A percentile compares a stretch with the other conserved stretches of the same genome.
phyloP scores from a whole-genome alignment of 2,113 vertebrate genomes.

The Oenanthe melanoleuca region DNA sequence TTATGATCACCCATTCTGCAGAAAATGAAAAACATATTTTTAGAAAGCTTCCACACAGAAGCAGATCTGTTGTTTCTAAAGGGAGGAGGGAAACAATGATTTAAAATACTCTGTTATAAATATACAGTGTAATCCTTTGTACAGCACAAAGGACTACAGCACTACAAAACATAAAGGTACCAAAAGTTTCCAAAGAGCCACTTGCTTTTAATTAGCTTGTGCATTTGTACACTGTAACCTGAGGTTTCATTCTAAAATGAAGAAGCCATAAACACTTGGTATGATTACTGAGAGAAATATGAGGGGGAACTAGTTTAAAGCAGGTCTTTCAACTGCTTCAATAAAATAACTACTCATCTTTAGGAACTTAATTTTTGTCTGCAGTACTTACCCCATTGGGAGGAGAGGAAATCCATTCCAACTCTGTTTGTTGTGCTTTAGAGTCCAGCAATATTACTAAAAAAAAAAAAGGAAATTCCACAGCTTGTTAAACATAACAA shows the following conservation, averaged over 20 bases:
- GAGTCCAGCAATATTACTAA: slow-evolving; percentile 97
- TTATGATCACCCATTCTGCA: slow-evolving; percentile 38
- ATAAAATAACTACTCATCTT: not conserved
- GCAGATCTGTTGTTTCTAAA: slow-evolving; percentile 31
- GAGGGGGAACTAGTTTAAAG: not conserved
- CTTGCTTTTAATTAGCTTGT: slow-evolving; percentile 42
- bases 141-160: not conserved
- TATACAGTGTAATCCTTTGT: not conserved
- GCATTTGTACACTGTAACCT: slow-evolving; percentile 11
- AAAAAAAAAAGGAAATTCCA: slow-evolving; percentile 51
- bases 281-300: not conserved
- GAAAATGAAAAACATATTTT: slow-evolving; percentile 52
- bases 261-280: not conserved
- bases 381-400: slow-evolving; percentile 90
- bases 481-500: slow-evolving; percentile 9
- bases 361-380: not conserved
- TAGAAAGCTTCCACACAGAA: slow-evolving; percentile 28
- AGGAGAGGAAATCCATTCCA: slow-evolving; percentile 99
- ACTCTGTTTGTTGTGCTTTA: slow-evolving; percentile 98
- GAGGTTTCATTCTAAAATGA: slow-evolving; percentile 23
- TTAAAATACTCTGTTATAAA: slow-evolving; percentile 14
- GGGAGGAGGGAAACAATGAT: not conserved
- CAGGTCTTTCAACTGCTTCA: not conserved
- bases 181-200: slow-evolving; percentile 22
- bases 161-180: slow-evolving; percentile 13